phyloP scores from a whole-genome alignment of 2,888 invertebrate genomes.

The Zootermopsis nevadensis region DNA sequence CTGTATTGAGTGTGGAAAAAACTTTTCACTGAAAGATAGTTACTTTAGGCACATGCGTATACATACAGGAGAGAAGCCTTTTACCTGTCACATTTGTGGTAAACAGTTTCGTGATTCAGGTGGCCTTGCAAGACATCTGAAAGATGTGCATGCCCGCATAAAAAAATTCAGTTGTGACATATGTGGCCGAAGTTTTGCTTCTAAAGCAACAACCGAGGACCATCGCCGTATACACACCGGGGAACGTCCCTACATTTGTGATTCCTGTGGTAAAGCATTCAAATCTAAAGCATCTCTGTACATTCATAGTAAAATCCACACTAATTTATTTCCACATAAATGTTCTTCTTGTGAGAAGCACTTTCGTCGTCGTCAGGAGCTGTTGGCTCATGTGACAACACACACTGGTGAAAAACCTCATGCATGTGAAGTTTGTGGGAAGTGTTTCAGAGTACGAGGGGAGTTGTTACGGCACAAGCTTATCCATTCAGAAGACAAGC shows the following conservation, averaged over 20 bases:
- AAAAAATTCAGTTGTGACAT: slow-evolving; percentile 66
- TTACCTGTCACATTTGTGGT: slow-evolving; percentile 75
- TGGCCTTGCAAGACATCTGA: slow-evolving; percentile 67
- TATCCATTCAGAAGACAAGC: slow-evolving; percentile 64
- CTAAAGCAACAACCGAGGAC: slow-evolving; percentile 64
- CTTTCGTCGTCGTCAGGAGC: slow-evolving; percentile 68
- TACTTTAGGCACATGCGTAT: slow-evolving; percentile 63
- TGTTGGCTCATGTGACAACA: slow-evolving; percentile 68
- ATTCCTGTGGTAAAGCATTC: slow-evolving; percentile 67
- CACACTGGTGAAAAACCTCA: slow-evolving; percentile 69
- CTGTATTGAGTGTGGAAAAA: slow-evolving; percentile 48
- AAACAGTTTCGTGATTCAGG: slow-evolving; percentile 75
- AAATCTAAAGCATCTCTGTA: slow-evolving; percentile 75
- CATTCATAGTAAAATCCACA: slow-evolving; percentile 72
- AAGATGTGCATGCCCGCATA: slow-evolving; percentile 64
- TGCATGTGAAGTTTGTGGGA: slow-evolving; percentile 66
- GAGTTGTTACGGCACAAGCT: slow-evolving; percentile 62
- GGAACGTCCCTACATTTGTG: slow-evolving; percentile 62
- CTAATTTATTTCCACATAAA: slow-evolving; percentile 67
- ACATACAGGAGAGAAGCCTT: slow-evolving; percentile 70
- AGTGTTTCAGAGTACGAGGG: slow-evolving; percentile 49
- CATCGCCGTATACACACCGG: slow-evolving; percentile 62
- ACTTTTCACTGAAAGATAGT: slow-evolving; percentile 46
- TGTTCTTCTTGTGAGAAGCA: slow-evolving; percentile 70
- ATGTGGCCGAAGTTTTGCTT: slow-evolving; percentile 66